Evolutionary conservation across 2,113 vertebrate species (phyloP).

Genomic region (Lepus americanus): DNA sequence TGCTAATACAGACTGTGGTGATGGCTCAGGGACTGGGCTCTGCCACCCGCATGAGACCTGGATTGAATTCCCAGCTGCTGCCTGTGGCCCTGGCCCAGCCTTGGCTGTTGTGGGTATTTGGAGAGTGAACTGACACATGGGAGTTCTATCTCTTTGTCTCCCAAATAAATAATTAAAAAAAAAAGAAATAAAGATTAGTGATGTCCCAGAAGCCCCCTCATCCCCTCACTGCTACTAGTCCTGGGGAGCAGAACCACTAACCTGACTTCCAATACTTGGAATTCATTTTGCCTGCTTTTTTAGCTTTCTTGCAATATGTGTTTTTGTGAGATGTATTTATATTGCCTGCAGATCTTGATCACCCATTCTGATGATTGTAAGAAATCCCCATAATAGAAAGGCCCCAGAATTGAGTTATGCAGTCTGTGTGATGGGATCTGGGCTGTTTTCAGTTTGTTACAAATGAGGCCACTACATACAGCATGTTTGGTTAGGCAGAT

Average conservation of each 20-base stretch:
- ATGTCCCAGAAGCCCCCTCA: neutral
- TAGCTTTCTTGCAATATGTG: neutral
- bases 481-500: too few species aligned
- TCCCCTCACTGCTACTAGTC: neutral
- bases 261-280: neutral
- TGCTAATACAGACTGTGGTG: too few species aligned
- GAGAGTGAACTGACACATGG: too few species aligned
- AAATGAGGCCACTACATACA: neutral
- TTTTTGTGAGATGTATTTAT: neutral
- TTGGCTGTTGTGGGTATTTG: too few species aligned
- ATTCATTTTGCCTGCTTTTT: constrained; percentile 9
- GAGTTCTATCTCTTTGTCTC: too few species aligned
- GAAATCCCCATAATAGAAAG: too few species aligned
- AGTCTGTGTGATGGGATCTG: neutral
- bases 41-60: too few species aligned
- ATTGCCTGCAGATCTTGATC: neutral
- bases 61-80: too few species aligned
- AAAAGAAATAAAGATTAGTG: too few species aligned
- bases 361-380: neutral
- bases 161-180: too few species aligned
- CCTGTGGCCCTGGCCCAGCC: too few species aligned
- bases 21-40: too few species aligned
- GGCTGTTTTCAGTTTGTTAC: neutral
- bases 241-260: neutral
- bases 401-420: neutral